These are phyloP conservation scores for Zaprionus inermis DNA, from an alignment of 1,140 invertebrate species.

Conservation along the genomic window DNA sequence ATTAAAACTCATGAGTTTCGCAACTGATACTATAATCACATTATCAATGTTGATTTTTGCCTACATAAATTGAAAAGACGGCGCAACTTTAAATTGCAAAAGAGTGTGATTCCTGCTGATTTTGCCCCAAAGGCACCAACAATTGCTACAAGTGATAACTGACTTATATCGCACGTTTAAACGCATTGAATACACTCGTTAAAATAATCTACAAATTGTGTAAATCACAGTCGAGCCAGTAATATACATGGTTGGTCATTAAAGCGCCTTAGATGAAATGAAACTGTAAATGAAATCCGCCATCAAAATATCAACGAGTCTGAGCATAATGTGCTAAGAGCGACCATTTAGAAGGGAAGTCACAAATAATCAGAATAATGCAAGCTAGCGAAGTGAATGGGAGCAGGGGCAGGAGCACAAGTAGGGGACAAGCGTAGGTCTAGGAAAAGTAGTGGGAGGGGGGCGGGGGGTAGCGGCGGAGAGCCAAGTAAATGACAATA, in stretches of 20 bases:
- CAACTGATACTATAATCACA: constrained; percentile 79
- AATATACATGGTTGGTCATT: constrained; percentile 38
- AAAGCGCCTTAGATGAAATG: constrained; percentile 35
- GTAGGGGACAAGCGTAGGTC: neutral
- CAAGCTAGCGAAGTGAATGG: constrained; percentile 42
- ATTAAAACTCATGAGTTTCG: constrained; percentile 76
- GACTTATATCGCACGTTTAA: neutral
- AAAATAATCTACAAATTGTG: constrained; percentile 34
- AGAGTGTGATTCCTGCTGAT: neutral
- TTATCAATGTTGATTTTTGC: constrained; percentile 46
- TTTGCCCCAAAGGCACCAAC: no score
- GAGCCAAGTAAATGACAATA: constrained; percentile 76
- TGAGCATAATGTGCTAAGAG: constrained; percentile 70
- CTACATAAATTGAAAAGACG: neutral
- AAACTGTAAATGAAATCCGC: constrained; percentile 51
- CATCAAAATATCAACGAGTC: constrained; percentile 62
- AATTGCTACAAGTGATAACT: constrained; percentile 2
- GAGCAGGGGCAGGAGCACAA: neutral
- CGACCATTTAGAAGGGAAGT: constrained; percentile 55
- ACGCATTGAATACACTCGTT: constrained; percentile 29
- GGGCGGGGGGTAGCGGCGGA: constrained; percentile 13
- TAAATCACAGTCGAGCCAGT: constrained; percentile 37
- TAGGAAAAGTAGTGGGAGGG: neutral
- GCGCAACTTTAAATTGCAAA: neutral
- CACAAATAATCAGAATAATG: constrained; percentile 78